Base-by-base conservation (phyloP, 2,888 invertebrate genomes). In the Eupithecia subumbrata region DNA sequence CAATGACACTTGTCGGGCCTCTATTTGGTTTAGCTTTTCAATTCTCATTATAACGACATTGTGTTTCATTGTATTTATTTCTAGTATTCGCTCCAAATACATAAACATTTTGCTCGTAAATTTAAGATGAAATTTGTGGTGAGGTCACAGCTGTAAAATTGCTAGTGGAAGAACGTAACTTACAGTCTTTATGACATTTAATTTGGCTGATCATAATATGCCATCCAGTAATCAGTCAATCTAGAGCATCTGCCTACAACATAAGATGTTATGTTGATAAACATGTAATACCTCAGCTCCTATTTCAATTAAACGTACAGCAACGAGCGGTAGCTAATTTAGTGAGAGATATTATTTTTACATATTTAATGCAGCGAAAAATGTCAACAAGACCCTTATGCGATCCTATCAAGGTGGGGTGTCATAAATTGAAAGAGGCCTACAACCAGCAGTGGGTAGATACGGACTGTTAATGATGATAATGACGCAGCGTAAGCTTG, bases 1-100 rank as follows among this genome's bases (percentile, higher is more conserved):
- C 73, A 72, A 69, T 73, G 73, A 68, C 73, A 68, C 73, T 71
- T 18, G 73, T 68, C 63, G 16, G 12, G 34, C 48, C 64, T 76
- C 37, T 64, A 43, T 64, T 71, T 68, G 34, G 48, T 25, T 68
- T 68, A 68, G 60, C 73, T 63, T 73, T 73, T 73, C 67, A 45
- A 34, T 64, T 71, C 43, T 40, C 40, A 60, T 40, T 45, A 68
- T 14, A 43, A 25, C 43, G 68, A 30, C 45, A 69, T 69, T 69
- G 45, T 45, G 25, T 69, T 69, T 69, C 37, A 67, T 67, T 64
- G 64, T 64, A 64, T 18, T 64, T 34, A 64, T 64, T 64, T 64
- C 64, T 34, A 64, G 64, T 34, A 64, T 30, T 34, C 18, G 68
- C 40, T 68, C 43, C 43, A 43, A 67, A 22, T 68, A 22, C 22